Percentiles rank a stretch among this genome's conserved stretches.
These are phyloP conservation scores for Achroia grisella DNA, from an alignment of 1,140 invertebrate species.

Conservation along the genomic window DNA sequence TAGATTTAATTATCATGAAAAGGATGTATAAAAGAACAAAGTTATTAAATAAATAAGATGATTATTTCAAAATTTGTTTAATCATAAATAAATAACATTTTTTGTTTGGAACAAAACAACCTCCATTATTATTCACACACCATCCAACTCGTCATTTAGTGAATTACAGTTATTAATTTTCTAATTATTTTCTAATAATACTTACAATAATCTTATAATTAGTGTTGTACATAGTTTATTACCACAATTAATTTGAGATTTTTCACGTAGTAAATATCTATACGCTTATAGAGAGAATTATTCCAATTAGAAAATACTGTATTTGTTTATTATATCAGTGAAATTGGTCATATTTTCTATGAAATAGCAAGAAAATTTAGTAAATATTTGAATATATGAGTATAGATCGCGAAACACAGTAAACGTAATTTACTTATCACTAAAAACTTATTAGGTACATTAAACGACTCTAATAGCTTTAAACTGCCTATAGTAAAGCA, in stretches of 20 bases:
- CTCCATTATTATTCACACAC: constrained; percentile 69
- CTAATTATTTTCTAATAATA: constrained; percentile 72
- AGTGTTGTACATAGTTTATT: constrained; percentile 68
- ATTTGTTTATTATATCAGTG: constrained; percentile 24
- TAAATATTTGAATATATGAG: no score
- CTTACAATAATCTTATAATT: constrained; percentile 69
- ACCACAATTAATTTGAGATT: constrained; percentile 72
- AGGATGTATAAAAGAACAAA: no score
- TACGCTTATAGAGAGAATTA: constrained; percentile 65
- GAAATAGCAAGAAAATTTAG: neutral
- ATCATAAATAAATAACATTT: constrained; percentile 73
- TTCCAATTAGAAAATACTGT: constrained; percentile 59
- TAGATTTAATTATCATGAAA: no score
- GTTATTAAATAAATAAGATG: constrained; percentile 10
- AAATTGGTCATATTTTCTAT: constrained; percentile 12
- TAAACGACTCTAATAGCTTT: no score
- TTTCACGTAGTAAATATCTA: constrained; percentile 54
- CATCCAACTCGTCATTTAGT: constrained; percentile 65
- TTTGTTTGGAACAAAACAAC: constrained; percentile 73
- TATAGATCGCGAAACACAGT: no score
- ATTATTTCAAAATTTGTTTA: constrained; percentile 69
- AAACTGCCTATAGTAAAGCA: no score
- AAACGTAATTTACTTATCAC: no score
- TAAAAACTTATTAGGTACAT: no score
- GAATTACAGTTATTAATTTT: constrained; percentile 68